Percentiles rank a stretch among this genome's conserved stretches.
These are phyloP conservation scores for Melanotaenia boesemani DNA, from an alignment of 2,797 vertebrate genomes.

Conservation along the genomic window DNA sequence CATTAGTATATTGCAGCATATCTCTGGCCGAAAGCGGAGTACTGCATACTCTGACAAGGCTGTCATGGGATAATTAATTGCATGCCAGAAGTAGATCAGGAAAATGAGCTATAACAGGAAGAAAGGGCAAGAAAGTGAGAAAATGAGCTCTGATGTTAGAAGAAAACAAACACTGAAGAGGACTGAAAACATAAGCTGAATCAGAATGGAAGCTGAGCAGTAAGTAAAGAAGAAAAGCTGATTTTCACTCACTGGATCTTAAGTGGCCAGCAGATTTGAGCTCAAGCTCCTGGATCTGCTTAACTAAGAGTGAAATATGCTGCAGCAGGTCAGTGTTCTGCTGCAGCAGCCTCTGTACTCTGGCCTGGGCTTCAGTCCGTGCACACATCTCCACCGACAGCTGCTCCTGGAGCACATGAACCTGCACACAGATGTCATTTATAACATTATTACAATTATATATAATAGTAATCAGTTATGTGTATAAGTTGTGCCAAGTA, in stretches of 20 bases:
- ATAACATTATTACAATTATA: background rate
- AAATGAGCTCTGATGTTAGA: background rate
- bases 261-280: constrained; percentile 88
- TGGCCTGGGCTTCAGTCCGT: constrained; percentile 91
- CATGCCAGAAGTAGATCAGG: constrained; percentile 38
- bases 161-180: background rate
- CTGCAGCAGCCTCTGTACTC: constrained; percentile 94
- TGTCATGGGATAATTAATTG: constrained; percentile 59
- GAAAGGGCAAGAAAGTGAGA: constrained; percentile 8
- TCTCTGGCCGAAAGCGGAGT: constrained; percentile 29
- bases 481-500: too few species aligned
- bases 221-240: background rate
- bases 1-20: constrained; percentile 36
- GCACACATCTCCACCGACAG: constrained; percentile 91
- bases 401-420: constrained; percentile 94
- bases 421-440: constrained; percentile 74
- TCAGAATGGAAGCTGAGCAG: background rate
- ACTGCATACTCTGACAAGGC: constrained; percentile 42
- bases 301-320: constrained; percentile 95
- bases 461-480: background rate
- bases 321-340: constrained; percentile 97
- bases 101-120: constrained; percentile 36
- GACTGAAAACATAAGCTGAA: background rate
- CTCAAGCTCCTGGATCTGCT: constrained; percentile 97
- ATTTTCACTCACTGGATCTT: constrained; percentile 85